Conservation (phyloP, 2,797 vertebrate species). For the Limosa lapponica region DNA sequence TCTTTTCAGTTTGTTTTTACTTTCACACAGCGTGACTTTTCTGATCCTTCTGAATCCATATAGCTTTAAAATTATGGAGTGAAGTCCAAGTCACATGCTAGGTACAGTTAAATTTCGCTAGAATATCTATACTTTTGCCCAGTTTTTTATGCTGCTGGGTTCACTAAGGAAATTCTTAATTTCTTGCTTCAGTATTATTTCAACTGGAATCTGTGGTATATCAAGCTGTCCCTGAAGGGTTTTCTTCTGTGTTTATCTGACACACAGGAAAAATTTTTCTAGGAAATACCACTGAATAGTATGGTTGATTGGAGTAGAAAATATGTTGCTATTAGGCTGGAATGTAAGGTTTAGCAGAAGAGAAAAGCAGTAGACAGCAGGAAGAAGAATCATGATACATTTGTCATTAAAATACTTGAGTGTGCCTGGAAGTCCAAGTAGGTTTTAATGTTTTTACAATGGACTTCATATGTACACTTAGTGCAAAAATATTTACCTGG, state of each 20-base stretch:
- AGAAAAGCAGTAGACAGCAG: constrained; percentile 36
- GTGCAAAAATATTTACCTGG: constrained; percentile 23
- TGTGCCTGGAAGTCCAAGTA: constrained; percentile 3
- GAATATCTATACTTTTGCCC: background rate
- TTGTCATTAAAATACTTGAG: constrained; percentile 32
- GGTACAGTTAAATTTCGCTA: background rate
- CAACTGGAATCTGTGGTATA: constrained; percentile 17
- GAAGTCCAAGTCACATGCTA: background rate
- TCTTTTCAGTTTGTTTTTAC: background rate
- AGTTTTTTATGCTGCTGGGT: background rate
- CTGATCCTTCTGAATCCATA: background rate
- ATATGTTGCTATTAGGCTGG: constrained; percentile 47
- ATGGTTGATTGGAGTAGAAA: constrained; percentile 58
- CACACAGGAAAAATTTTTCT: constrained; percentile 28
- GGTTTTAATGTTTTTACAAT: constrained; percentile 31
- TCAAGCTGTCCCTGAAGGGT: constrained; percentile 22
- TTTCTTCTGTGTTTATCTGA: constrained; percentile 49
- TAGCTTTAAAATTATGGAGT: background rate
- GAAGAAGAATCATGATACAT: constrained; percentile 10
- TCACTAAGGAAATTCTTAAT: constrained; percentile 18
- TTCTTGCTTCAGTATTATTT: constrained; percentile 33
- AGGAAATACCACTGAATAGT: constrained; percentile 54
- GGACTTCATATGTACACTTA: background rate
- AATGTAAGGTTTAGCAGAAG: constrained; percentile 46
- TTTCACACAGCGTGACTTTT: background rate